These are phyloP conservation scores for Peromyscus maniculatus DNA, from an alignment of 2,113 vertebrate genomes.

Conservation along the genomic window DNA sequence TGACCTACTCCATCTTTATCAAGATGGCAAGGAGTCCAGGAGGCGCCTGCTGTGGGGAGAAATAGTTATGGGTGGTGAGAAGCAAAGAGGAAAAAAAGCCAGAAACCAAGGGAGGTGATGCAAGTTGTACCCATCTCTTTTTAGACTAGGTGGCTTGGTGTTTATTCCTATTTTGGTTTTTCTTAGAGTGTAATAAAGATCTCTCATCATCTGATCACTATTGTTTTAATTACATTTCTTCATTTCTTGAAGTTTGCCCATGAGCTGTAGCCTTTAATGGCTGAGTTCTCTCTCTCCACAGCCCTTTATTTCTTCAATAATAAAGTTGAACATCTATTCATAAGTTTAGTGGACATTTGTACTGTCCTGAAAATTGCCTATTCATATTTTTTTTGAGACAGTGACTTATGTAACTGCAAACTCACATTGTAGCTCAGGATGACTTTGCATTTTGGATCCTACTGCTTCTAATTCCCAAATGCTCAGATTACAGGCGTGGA, in stretches of 20 bases:
- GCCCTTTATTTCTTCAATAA: background rate
- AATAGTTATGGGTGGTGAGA: background rate
- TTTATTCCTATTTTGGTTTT: constrained; percentile 31
- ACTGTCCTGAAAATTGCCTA: background rate
- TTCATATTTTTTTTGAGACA: background rate
- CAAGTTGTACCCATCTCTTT: background rate
- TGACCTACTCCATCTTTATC: background rate
- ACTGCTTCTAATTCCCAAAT: background rate
- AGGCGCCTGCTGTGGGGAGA: background rate
- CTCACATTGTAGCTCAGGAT: background rate
- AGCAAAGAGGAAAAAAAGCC: background rate
- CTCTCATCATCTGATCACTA: background rate
- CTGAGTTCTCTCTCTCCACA: background rate
- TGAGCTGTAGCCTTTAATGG: background rate
- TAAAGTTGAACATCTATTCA: constrained; percentile 33
- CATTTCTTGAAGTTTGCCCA: background rate
- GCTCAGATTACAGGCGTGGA: background rate
- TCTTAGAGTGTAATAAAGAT: constrained; percentile 36
- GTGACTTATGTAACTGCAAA: background rate
- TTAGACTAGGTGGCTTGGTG: background rate
- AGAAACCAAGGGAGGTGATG: background rate
- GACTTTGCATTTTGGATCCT: background rate
- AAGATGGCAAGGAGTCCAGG: background rate
- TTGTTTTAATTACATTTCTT: constrained; percentile 39
- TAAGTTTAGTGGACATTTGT: background rate